A percentile compares a stretch with the other conserved stretches of the same genome.
phyloP scores from a whole-genome alignment of 2,888 invertebrate genomes.

The Leptogaster cylindrica region DNA sequence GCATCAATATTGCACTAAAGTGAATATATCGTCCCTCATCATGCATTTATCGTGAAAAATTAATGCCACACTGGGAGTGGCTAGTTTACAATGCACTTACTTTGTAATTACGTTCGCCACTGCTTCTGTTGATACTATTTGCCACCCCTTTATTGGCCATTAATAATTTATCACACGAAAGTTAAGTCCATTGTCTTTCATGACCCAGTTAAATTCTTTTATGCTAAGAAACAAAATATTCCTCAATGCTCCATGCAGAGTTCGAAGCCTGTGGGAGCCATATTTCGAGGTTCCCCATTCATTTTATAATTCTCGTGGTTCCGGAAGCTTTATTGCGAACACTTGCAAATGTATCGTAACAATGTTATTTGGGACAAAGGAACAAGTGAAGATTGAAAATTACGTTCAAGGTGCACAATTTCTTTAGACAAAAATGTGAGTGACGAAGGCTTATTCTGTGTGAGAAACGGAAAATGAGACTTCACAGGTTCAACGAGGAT shows the following conservation, averaged over 20 bases:
- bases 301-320: slow-evolving; percentile 18
- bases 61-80: not conserved
- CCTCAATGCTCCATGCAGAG: not conserved
- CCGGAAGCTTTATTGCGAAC: not conserved
- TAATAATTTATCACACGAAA: slow-evolving; percentile 33
- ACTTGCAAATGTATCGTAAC: not conserved
- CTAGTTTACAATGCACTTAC: slow-evolving; percentile 27
- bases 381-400: no score
- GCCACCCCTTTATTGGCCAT: slow-evolving; percentile 29
- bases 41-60: slow-evolving; percentile 25
- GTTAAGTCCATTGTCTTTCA: slow-evolving; percentile 31
- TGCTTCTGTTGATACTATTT: slow-evolving; percentile 11
- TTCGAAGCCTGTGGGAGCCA: slow-evolving; percentile 1
- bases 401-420: no score
- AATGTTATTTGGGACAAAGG: no score
- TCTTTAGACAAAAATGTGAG: no score
- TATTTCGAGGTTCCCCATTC: slow-evolving; percentile 12
- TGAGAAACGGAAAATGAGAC: no score
- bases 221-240: slow-evolving; percentile 32
- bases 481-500: no score
- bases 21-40: slow-evolving; percentile 15
- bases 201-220: slow-evolving; percentile 33
- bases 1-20: not conserved
- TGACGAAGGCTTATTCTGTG: no score
- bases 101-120: not conserved